These are phyloP conservation scores for Xanthorhoe designata DNA, from an alignment of 2,888 invertebrate genomes.

Conservation along the genomic window DNA sequence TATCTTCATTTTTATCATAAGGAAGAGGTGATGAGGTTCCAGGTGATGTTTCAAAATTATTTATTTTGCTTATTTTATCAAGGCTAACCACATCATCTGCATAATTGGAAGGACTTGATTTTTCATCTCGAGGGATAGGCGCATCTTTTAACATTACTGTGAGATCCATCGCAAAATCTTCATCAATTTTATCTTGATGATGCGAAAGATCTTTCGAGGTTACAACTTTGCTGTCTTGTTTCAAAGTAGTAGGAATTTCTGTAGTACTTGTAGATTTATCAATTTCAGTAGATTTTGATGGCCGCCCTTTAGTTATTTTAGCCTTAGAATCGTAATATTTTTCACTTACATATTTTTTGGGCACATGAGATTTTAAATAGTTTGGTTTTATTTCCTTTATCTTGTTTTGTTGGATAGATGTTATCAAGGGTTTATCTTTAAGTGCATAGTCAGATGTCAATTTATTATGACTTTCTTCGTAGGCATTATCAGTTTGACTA, in stretches of 20 bases:
- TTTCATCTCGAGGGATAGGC: slow-evolving; percentile 45
- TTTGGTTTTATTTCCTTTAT: slow-evolving; percentile 59
- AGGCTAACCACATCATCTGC: slow-evolving; percentile 54
- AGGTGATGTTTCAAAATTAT: slow-evolving; percentile 8
- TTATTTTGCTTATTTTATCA: slow-evolving; percentile 41
- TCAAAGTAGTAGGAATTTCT: slow-evolving; percentile 40
- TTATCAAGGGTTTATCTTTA: slow-evolving; percentile 46
- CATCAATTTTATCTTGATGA: slow-evolving; percentile 44
- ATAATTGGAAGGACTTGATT: slow-evolving; percentile 47
- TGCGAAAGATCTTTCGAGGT: slow-evolving; percentile 34
- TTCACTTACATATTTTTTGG: slow-evolving; percentile 70
- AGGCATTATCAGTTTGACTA: slow-evolving; percentile 41
- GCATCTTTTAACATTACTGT: slow-evolving; percentile 71
- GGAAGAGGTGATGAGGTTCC: slow-evolving; percentile 21
- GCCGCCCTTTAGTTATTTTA: slow-evolving; percentile 48
- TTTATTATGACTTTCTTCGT: slow-evolving; percentile 39
- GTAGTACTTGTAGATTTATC: slow-evolving; percentile 48
- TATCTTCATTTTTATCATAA: slow-evolving; percentile 33
- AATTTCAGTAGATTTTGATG: slow-evolving; percentile 47
- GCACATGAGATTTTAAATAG: slow-evolving; percentile 57
- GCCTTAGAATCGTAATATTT: slow-evolving; percentile 63
- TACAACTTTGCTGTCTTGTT: slow-evolving; percentile 41
- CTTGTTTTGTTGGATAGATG: slow-evolving; percentile 44
- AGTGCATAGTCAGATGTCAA: slow-evolving; percentile 48
- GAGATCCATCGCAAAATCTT: slow-evolving; percentile 67